Evolutionary conservation across 2,888 invertebrate species (phyloP), one percentile per base, ranked within the genome.

Genomic region (Eudemis profundana): DNA sequence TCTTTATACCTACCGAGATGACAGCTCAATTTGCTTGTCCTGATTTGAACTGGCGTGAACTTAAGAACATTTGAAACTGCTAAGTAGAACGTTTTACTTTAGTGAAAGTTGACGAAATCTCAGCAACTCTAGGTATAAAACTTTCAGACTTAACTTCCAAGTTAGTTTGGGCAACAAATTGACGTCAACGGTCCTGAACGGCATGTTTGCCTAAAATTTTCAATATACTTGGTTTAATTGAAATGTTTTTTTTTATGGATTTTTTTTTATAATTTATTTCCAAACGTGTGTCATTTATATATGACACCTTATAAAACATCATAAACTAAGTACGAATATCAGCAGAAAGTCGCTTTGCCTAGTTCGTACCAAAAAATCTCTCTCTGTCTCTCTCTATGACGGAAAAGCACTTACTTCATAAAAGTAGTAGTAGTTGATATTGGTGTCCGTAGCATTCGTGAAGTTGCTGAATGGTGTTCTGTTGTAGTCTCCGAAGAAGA

Each of bases 371-470:
- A n/a, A n/a, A n/a, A n/a, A n/a, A n/a, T n/a, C n/a, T n/a, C n/a
- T n/a, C n/a, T n/a, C n/a, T n/a, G n/a, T n/a, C n/a, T n/a, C n/a
- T n/a, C n/a, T n/a, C n/a, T n/a, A n/a, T 10, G 5, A 33, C 10
- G 10, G 12, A 0, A 19, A 3, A n/a, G 2, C 73, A 86, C 89
- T 86, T 70, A 89, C 89, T 59, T 87, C 86, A 74, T 90, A 89
- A 73, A 90, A 86, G 69, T 85, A 86, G 68, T 86, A 90, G 17
- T 77, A 53, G 70, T 89, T 86, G 56, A 85, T 68, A 60, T 78
- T 72, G 59, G 66, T 75, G 69, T 69, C 73, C 59, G 86, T 82
- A 65, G 60, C 62, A 66, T 80, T 78, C 1, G 78, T 81, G 17
- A 66, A 33, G 53, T 82, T 84, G 23, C 70, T 77, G 67, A 15